Evolutionary conservation across 2,888 invertebrate species (phyloP).

Genomic region (Hydrotaea cyrtoneurina): DNA sequence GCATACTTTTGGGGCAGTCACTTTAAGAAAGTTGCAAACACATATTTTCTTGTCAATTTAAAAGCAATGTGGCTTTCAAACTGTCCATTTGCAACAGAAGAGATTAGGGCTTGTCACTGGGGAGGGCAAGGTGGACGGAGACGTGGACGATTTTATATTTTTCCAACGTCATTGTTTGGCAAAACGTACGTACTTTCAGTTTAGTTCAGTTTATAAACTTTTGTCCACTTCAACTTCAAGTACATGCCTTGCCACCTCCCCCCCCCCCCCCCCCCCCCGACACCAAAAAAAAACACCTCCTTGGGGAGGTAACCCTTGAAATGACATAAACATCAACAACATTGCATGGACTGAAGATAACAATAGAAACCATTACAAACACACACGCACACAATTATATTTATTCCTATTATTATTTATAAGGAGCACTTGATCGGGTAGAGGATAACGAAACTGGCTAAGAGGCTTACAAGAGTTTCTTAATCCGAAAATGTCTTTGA

Average conservation of each 20-base stretch:
- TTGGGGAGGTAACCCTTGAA: conserved; percentile 22
- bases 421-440: background rate
- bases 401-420: background rate
- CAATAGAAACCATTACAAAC: conserved; percentile 52
- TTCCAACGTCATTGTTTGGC: too few relatives aligned
- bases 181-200: background rate
- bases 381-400: conserved; percentile 31
- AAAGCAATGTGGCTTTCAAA: conserved; percentile 10
- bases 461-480: background rate
- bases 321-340: conserved; percentile 45
- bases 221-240: conserved; percentile 36
- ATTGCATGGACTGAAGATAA: conserved; percentile 29
- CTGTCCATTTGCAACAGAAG: background rate
- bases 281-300: background rate
- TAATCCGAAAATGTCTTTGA: background rate
- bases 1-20: conserved; percentile 15
- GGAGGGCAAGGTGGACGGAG: background rate
- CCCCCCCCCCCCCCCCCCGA: too few relatives aligned
- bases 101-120: background rate
- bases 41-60: conserved; percentile 5
- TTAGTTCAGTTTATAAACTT: conserved; percentile 1
- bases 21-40: conserved; percentile 1
- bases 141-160: too few relatives aligned
- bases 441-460: background rate
- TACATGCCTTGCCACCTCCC: too few relatives aligned